Conservation (phyloP, 2,888 invertebrate species). For the Lepidocyrtinus sp. region DNA sequence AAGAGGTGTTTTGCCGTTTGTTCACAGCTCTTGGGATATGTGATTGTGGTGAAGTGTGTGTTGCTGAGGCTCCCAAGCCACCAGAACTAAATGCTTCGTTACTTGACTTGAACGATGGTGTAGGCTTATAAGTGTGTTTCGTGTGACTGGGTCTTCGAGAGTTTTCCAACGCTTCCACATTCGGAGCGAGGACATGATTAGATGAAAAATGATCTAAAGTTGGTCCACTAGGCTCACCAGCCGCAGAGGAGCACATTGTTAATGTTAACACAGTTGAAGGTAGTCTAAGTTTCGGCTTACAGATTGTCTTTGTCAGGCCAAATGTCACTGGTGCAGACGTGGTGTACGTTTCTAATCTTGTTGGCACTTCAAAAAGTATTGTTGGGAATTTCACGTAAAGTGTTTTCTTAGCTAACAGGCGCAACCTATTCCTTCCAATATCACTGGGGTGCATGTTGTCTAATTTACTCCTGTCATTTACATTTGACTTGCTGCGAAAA, state of each 20-base stretch:
- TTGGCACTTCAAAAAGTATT: conserved; percentile 69
- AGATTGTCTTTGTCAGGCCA: conserved; percentile 66
- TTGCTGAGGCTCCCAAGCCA: conserved; percentile 9
- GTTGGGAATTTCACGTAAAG: conserved; percentile 56
- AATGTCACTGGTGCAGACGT: conserved; percentile 66
- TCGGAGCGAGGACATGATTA: conserved; percentile 22
- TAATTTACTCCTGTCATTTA: conserved; percentile 15
- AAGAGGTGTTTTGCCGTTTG: conserved; percentile 33
- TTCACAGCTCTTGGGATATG: conserved; percentile 23
- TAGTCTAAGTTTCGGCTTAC: conserved; percentile 66
- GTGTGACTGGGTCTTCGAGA: not conserved
- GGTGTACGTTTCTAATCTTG: conserved; percentile 68
- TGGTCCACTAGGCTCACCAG: conserved; percentile 49
- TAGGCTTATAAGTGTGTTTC: conserved; percentile 33
- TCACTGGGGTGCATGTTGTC: conserved; percentile 16
- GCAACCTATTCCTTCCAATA: not conserved
- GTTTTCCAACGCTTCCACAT: conserved; percentile 1
- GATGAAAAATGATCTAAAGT: conserved; percentile 51
- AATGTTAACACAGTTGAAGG: conserved; percentile 66
- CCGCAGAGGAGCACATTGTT: conserved; percentile 55
- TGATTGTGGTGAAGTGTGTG: conserved; percentile 1
- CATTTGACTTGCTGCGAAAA: conserved; percentile 25
- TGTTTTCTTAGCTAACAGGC: conserved; percentile 50
- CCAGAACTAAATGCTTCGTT: not conserved
- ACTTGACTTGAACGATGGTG: conserved; percentile 28